Evolutionary conservation across 2,113 vertebrate genomes (phyloP).

Genomic region (Camelus bactrianus): DNA sequence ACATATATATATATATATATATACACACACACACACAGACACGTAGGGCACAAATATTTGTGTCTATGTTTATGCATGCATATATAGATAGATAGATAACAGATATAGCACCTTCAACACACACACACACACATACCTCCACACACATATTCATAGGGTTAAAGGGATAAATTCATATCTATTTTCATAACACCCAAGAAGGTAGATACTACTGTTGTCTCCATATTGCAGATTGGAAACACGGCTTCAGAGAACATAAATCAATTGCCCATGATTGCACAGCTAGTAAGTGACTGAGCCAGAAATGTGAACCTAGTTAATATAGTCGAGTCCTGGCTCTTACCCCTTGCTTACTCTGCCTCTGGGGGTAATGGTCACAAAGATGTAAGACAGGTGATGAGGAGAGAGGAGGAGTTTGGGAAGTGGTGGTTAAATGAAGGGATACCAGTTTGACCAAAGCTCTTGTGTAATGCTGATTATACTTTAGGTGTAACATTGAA

Average conservation of each 20-base stretch:
- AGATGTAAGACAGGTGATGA: background rate
- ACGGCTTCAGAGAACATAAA: background rate
- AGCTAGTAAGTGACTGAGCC: background rate
- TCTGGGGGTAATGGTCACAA: constrained; percentile 17
- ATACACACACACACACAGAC: background rate
- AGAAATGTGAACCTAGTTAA: background rate
- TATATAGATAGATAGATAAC: background rate
- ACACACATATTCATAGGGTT: background rate
- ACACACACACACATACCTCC: background rate
- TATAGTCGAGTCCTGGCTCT: background rate
- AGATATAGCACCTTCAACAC: background rate
- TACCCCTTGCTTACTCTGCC: too few species aligned
- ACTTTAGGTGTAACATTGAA: background rate
- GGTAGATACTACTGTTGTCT: background rate
- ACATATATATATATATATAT: background rate
- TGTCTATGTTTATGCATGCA: background rate
- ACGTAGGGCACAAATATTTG: background rate
- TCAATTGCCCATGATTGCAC: background rate
- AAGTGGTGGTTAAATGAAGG: background rate
- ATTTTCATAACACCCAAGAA: background rate
- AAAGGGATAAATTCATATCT: background rate
- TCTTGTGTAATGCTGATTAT: background rate
- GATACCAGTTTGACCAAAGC: background rate
- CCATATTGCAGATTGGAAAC: background rate
- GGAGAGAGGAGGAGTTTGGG: background rate